Conservation (phyloP, 2,888 invertebrate species). For the Cepaea hortensis region DNA sequence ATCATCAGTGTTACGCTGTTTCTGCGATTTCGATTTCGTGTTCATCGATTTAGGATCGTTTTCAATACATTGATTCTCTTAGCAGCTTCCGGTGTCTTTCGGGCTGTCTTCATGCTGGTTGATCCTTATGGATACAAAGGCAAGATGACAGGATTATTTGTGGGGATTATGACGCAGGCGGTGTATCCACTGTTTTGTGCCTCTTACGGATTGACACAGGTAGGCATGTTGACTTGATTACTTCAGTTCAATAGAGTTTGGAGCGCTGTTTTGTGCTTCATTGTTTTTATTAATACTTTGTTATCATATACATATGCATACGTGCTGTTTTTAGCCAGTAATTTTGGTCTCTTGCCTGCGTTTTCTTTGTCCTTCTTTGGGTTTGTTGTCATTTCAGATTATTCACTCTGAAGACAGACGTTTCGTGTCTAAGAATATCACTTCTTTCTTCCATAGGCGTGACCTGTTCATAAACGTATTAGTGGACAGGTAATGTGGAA, state of each 20-base stretch:
- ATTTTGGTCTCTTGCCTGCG: too few relatives aligned
- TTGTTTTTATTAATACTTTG: too few relatives aligned
- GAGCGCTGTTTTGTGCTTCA: too few relatives aligned
- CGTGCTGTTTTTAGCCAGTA: too few relatives aligned
- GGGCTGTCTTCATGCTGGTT: constrained; percentile 79
- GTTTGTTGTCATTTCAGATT: background rate
- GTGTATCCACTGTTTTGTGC: constrained; percentile 80
- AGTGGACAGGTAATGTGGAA: too few relatives aligned
- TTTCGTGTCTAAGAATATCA: too few relatives aligned
- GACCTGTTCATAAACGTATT: too few relatives aligned
- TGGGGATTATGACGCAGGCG: constrained; percentile 79
- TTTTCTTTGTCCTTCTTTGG: background rate
- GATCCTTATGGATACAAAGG: constrained; percentile 80
- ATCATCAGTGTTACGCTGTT: constrained; percentile 80
- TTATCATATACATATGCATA: too few relatives aligned
- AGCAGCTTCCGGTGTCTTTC: constrained; percentile 78
- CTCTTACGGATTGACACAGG: constrained; percentile 79
- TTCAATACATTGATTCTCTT: constrained; percentile 80
- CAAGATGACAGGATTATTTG: constrained; percentile 79
- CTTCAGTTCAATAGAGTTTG: too few relatives aligned
- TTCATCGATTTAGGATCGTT: constrained; percentile 78
- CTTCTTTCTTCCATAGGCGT: too few relatives aligned
- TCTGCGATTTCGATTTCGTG: constrained; percentile 78
- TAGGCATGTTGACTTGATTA: background rate
- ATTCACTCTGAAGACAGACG: background rate